These are phyloP conservation scores for Lordiphosa stackelbergi DNA, from an alignment of 1,140 invertebrate species.

Conservation along the genomic window DNA sequence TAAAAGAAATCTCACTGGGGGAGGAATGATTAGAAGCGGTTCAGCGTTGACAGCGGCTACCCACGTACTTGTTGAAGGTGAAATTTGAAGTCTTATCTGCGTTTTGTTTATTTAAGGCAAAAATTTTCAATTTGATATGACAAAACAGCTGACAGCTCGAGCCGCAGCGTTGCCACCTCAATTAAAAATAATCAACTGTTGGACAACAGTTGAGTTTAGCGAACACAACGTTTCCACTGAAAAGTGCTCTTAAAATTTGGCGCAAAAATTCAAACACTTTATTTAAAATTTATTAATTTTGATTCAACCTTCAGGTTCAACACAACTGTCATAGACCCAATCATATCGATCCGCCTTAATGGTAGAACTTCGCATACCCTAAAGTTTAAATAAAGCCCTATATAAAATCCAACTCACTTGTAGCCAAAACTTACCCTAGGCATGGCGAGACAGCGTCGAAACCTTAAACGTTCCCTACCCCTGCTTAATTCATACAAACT, in stretches of 20 bases:
- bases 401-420: neutral
- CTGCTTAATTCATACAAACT: conserved; percentile 36
- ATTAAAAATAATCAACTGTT: no score
- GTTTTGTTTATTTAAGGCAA: no score
- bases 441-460: conserved; percentile 38
- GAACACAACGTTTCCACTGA: no score
- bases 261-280: no score
- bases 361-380: conserved; percentile 24
- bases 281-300: no score
- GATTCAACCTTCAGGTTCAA: neutral
- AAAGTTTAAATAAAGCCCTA: neutral
- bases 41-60: neutral
- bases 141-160: no score
- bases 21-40: conserved; percentile 4
- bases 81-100: no score
- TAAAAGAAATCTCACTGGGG: conserved; percentile 38
- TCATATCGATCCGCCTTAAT: conserved; percentile 32
- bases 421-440: conserved; percentile 27
- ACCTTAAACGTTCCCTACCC: conserved; percentile 27
- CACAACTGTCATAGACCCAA: conserved; percentile 43
- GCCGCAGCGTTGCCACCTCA: no score
- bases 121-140: no score
- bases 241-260: no score
- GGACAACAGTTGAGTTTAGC: no score
- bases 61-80: conserved; percentile 7